Conservation (phyloP, 1,140 invertebrate species). For the Pogonomyrmex barbatus region DNA sequence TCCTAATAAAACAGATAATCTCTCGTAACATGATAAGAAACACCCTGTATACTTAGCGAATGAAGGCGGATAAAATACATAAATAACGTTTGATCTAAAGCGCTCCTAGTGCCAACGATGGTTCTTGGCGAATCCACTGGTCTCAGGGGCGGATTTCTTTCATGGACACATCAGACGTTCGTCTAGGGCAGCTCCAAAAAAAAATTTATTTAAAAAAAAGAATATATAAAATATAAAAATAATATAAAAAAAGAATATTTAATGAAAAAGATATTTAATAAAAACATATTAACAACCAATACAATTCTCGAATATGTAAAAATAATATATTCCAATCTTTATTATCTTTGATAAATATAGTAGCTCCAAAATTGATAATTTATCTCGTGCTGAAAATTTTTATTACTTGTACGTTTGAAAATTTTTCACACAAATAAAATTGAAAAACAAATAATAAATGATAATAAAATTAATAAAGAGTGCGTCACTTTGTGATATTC, state of each 20-base stretch:
- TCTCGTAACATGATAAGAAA: background rate
- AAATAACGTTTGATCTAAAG: constrained; percentile 36
- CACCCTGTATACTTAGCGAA: background rate
- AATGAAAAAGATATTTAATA: background rate
- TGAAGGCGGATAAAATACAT: constrained; percentile 32
- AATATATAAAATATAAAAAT: background rate
- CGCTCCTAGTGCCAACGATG: background rate
- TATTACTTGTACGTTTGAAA: background rate
- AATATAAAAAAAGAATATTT: background rate
- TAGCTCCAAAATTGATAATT: background rate
- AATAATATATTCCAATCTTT: background rate
- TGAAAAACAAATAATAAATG: background rate
- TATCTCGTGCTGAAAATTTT: background rate
- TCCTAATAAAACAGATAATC: background rate
- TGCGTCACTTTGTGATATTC: background rate
- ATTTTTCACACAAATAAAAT: background rate
- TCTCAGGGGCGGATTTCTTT: background rate
- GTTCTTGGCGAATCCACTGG: background rate
- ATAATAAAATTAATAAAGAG: background rate
- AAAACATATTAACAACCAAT: background rate
- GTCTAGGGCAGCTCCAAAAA: background rate
- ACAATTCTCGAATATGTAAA: background rate
- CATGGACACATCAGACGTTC: background rate
- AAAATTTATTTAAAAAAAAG: background rate
- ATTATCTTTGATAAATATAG: background rate